These are phyloP conservation scores for Chromoteleia sp. DNA, from an alignment of 2,888 invertebrate genomes.

Conservation along the genomic window DNA sequence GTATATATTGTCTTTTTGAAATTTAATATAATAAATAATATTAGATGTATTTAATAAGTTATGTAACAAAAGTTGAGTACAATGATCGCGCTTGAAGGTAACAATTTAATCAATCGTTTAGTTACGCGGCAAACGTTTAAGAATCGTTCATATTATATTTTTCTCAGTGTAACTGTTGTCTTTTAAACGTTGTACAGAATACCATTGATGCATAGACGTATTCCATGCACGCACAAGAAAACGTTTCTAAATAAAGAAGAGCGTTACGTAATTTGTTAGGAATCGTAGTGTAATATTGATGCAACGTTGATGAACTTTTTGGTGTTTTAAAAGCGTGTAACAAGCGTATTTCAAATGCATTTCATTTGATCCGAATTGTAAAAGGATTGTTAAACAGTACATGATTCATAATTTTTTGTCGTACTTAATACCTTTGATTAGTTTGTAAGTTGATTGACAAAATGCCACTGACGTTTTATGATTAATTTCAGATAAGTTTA, in stretches of 20 bases:
- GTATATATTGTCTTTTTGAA: constrained; percentile 9
- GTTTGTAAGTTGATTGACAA: constrained; percentile 38
- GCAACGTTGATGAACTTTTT: constrained; percentile 21
- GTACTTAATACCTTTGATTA: constrained; percentile 21
- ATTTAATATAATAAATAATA: constrained; percentile 7
- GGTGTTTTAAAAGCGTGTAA: constrained; percentile 6
- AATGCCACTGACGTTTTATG: constrained; percentile 21
- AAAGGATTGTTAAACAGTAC: too few species aligned
- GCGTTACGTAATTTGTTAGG: neutral
- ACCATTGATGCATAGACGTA: constrained; percentile 21
- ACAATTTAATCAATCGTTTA: neutral
- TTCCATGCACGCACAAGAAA: constrained; percentile 9
- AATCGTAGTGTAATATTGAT: neutral
- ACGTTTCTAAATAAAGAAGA: neutral
- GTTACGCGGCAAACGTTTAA: neutral
- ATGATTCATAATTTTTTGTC: neutral
- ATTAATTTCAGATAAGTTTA: neutral
- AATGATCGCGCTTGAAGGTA: too few species aligned
- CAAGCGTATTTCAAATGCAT: constrained; percentile 13
- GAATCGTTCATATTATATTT: constrained; percentile 25
- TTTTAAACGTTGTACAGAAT: constrained; percentile 38
- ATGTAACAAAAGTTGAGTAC: too few species aligned
- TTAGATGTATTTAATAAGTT: too few species aligned
- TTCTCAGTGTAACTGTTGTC: constrained; percentile 34
- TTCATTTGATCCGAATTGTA: neutral